A percentile compares a stretch with the other conserved stretches of the same genome.
These are phyloP conservation scores for Chaenocephalus aceratus DNA, from an alignment of 2,113 vertebrate genomes.

Conservation along the genomic window DNA sequence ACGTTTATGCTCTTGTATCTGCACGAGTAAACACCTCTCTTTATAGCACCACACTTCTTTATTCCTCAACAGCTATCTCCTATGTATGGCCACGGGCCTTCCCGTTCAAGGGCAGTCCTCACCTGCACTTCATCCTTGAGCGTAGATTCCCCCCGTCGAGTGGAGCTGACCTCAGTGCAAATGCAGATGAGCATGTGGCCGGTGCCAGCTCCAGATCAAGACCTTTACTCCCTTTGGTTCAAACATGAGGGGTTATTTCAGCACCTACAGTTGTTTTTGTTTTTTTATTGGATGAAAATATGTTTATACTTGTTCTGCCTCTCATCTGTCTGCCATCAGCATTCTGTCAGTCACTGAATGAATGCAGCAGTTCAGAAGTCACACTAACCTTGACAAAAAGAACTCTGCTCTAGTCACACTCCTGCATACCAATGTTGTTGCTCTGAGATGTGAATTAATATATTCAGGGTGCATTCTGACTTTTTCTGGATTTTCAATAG, in stretches of 20 bases:
- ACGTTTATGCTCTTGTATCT: constrained; percentile 37
- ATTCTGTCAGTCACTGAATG: constrained; percentile 51
- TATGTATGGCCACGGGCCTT: constrained; percentile 42
- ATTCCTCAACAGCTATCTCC: constrained; percentile 38
- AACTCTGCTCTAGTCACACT: constrained; percentile 20
- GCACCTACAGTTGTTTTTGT: constrained; percentile 43
- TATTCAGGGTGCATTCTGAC: constrained; percentile 24
- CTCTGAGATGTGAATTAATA: constrained; percentile 39
- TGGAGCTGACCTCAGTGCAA: constrained; percentile 71
- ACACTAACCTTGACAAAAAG: constrained; percentile 65
- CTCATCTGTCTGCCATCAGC: constrained; percentile 64
- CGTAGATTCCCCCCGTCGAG: constrained; percentile 38
- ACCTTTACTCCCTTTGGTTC: constrained; percentile 68
- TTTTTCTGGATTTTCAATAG: constrained; percentile 12
- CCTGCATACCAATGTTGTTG: constrained; percentile 62
- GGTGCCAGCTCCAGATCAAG: constrained; percentile 61
- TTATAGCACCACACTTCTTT: constrained; percentile 17
- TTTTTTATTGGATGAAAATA: constrained; percentile 40
- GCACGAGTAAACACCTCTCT: constrained; percentile 33
- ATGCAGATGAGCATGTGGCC: constrained; percentile 73
- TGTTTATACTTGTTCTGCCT: constrained; percentile 41
- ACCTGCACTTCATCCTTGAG: constrained; percentile 63
- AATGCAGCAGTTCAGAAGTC: constrained; percentile 60
- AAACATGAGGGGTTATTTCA: constrained; percentile 66
- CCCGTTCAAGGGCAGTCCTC: constrained; percentile 70